These are phyloP conservation scores for Eristalis tenax DNA, from an alignment of 2,888 invertebrate genomes.

Conservation along the genomic window DNA sequence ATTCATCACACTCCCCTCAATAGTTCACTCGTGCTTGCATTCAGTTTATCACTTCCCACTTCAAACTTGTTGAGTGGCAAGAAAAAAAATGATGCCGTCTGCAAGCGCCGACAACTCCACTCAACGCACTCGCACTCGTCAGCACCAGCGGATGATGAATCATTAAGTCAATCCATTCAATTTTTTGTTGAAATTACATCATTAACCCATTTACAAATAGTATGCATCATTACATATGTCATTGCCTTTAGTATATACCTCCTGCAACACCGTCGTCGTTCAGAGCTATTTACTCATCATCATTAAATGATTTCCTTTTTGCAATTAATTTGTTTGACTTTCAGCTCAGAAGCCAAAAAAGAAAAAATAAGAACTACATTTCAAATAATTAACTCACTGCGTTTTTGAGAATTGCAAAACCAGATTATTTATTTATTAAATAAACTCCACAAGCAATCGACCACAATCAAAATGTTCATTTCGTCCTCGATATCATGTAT, in stretches of 20 bases:
- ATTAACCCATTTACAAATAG: background rate
- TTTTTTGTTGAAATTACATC: background rate
- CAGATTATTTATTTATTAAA: constrained; percentile 75
- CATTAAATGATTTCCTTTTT: background rate
- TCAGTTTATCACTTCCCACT: too few relatives aligned
- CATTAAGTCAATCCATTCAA: background rate
- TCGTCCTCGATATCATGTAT: background rate
- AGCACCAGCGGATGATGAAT: background rate
- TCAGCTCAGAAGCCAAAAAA: constrained; percentile 1
- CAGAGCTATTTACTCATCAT: constrained; percentile 13
- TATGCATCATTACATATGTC: background rate
- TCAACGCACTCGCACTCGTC: background rate
- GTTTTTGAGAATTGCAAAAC: constrained; percentile 81
- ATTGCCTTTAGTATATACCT: background rate
- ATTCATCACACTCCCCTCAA: background rate
- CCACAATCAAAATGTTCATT: constrained; percentile 70
- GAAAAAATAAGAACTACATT: constrained; percentile 13
- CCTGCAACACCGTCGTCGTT: background rate
- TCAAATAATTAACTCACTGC: constrained; percentile 75
- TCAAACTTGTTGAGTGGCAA: too few relatives aligned
- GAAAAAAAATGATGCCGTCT: too few relatives aligned
- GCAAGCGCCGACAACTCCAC: background rate
- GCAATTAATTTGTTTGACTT: constrained; percentile 41
- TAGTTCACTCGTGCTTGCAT: background rate
- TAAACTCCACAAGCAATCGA: constrained; percentile 55